These are phyloP conservation scores for Cephus nigrinus DNA, from an alignment of 2,888 invertebrate genomes.

Conservation along the genomic window DNA sequence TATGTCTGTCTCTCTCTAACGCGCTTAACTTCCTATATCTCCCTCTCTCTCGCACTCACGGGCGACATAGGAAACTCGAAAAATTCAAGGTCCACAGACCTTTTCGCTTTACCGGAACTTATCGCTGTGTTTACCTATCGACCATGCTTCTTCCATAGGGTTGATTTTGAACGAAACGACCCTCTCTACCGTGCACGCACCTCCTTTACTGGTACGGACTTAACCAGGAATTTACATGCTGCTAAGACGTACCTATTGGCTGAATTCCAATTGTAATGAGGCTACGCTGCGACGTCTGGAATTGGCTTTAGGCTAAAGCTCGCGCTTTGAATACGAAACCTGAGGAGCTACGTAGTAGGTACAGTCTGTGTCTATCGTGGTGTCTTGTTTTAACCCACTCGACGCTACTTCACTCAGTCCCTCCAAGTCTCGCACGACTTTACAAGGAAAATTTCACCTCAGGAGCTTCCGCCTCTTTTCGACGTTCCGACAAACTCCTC, in stretches of 20 bases:
- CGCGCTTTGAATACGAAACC: constrained; percentile 24
- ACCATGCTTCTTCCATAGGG: neutral
- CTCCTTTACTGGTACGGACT: neutral
- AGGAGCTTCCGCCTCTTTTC: neutral
- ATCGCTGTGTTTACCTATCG: neutral
- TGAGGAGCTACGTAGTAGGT: constrained; percentile 1
- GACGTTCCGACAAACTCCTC: neutral
- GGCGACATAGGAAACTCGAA: neutral
- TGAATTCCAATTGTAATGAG: constrained; percentile 37
- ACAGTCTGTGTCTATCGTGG: neutral
- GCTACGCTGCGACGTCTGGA: constrained; percentile 28
- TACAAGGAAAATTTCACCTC: neutral
- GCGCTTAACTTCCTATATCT: constrained; percentile 25
- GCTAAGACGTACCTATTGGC: constrained; percentile 22
- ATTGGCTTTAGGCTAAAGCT: constrained; percentile 24
- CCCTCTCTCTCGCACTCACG: constrained; percentile 23
- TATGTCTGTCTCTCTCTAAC: constrained; percentile 13
- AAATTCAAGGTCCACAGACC: neutral
- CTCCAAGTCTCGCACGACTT: neutral
- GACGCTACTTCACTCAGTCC: neutral
- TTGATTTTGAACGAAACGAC: neutral
- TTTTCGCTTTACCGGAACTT: neutral
- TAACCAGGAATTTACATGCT: constrained; percentile 9
- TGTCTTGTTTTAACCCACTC: neutral
- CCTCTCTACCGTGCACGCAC: neutral